phyloP scores from a whole-genome alignment of 2,797 vertebrate species.

The Falco rusticolus region DNA sequence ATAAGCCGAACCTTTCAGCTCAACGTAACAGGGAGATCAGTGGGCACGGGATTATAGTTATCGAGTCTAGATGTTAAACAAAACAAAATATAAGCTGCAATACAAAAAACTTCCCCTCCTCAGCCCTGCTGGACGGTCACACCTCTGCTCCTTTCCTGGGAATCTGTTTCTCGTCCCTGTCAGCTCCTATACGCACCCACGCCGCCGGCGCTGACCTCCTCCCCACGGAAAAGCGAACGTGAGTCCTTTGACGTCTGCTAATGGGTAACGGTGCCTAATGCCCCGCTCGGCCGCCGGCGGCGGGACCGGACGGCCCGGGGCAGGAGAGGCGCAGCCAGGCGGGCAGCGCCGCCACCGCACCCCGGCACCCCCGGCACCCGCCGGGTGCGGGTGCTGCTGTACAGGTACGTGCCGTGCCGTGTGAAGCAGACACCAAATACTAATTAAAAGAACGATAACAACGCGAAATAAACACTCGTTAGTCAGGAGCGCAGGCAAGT shows the following conservation, averaged over 20 bases:
- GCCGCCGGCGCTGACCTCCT: not conserved
- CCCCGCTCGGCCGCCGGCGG: too few species aligned
- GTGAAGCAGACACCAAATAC: rapidly evolving
- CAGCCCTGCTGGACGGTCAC: not conserved
- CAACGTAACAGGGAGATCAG: not conserved
- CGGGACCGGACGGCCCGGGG: rapidly evolving
- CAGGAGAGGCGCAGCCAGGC: not conserved
- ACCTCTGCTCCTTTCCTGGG: not conserved
- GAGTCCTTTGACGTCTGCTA: not conserved
- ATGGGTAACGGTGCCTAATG: not conserved
- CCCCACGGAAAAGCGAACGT: not conserved
- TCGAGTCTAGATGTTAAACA: not conserved
- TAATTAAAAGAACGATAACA: rapidly evolving
- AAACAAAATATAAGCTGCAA: not conserved
- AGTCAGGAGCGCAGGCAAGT: rapidly evolving
- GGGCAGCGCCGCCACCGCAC: too few species aligned
- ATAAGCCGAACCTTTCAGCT: not conserved
- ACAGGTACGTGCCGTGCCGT: not conserved
- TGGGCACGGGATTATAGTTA: rapidly evolving
- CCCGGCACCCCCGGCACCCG: too few species aligned
- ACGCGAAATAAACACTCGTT: rapidly evolving
- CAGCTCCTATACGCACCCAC: not conserved
- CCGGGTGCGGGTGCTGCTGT: not conserved
- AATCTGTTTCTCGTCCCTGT: not conserved
- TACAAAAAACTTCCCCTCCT: not conserved